phyloP scores from a whole-genome alignment of 2,888 invertebrate species.

The Drosophila niveifrons region DNA sequence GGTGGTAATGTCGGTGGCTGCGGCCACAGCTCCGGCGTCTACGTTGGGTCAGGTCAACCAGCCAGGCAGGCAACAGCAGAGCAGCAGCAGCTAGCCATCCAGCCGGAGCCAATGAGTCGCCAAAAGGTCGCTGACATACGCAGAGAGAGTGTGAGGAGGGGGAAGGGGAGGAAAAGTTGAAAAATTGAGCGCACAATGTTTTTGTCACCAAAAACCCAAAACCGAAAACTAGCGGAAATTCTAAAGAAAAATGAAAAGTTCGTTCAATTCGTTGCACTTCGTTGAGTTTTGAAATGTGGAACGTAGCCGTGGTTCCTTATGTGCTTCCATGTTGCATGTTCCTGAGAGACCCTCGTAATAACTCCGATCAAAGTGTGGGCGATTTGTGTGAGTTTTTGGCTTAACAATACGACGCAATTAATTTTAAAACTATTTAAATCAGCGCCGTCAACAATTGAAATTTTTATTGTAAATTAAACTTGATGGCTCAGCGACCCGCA shows the following conservation, averaged over 20 bases:
- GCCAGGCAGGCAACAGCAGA: neutral
- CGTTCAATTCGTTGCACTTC: constrained; percentile 75
- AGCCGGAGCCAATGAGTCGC: constrained; percentile 62
- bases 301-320: neutral
- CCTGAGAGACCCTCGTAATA: constrained; percentile 10
- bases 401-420: constrained; percentile 56
- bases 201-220: constrained; percentile 62
- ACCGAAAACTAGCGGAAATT: constrained; percentile 54
- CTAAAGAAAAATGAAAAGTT: constrained; percentile 67
- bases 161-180: constrained; percentile 56
- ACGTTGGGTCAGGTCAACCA: constrained; percentile 72
- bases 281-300: constrained; percentile 55
- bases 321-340: neutral
- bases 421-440: constrained; percentile 78
- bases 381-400: constrained; percentile 51
- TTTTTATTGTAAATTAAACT: constrained; percentile 67
- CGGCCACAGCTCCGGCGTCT: constrained; percentile 5
- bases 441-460: constrained; percentile 63
- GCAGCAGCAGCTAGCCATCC: constrained; percentile 34
- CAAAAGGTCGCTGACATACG: constrained; percentile 54
- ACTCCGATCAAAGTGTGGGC: constrained; percentile 60
- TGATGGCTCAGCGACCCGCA: constrained; percentile 55
- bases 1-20: constrained; percentile 23
- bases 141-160: constrained; percentile 1
- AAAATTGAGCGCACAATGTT: constrained; percentile 80